Evolutionary conservation across 2,797 vertebrate genomes (phyloP).

Genomic region (Netta rufina): DNA sequence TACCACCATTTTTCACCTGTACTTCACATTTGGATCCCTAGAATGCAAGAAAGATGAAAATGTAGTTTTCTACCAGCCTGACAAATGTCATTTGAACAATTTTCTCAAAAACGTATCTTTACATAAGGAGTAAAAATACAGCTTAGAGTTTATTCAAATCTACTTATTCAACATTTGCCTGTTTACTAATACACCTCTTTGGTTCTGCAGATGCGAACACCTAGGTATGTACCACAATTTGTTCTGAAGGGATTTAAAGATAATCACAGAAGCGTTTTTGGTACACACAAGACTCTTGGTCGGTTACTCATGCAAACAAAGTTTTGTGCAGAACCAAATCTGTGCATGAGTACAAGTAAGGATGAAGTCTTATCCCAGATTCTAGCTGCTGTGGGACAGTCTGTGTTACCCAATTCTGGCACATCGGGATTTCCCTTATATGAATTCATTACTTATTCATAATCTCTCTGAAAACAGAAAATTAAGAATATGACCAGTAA

Average conservation of each 20-base stretch:
- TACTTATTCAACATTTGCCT: background rate
- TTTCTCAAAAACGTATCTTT: background rate
- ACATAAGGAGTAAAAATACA: background rate
- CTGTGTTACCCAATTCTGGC: background rate
- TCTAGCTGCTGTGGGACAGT: background rate
- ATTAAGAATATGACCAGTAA: background rate
- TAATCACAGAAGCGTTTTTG: background rate
- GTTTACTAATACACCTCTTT: background rate
- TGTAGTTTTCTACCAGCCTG: background rate
- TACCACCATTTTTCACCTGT: slow-evolving; percentile 94
- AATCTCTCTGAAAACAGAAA: background rate
- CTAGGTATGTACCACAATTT: background rate
- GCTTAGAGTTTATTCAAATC: background rate
- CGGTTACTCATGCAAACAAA: background rate
- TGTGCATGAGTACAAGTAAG: background rate
- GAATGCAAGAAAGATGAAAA: slow-evolving; percentile 51
- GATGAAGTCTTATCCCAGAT: background rate
- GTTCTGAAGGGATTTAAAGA: background rate
- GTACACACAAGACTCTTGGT: background rate
- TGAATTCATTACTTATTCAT: background rate
- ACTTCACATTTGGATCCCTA: slow-evolving; percentile 99
- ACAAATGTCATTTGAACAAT: background rate
- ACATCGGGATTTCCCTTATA: background rate
- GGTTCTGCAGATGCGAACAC: background rate
- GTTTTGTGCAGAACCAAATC: background rate